Base-by-base conservation (phyloP, 1,140 invertebrate species). In the Dendroctonus valens region DNA sequence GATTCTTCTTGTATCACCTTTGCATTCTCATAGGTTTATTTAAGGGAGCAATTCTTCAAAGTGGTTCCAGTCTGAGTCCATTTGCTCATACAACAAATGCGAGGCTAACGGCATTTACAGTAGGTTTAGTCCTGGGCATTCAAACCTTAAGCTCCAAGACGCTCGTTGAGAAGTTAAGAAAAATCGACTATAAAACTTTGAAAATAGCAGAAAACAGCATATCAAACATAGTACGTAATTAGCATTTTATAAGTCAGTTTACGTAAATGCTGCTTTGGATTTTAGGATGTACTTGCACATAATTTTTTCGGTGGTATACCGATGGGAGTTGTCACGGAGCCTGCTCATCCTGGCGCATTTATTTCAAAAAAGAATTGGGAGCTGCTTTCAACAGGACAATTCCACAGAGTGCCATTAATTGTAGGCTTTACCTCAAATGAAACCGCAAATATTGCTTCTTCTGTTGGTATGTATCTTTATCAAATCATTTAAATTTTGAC, bases 391-490 rank as follows among this genome's bases (percentile, higher is more conserved):
- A 59, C 62, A 3, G 74, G 74, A 42, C 44, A 71, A 11, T 75
- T 74, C 67, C 52, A 68, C 46, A 63, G 67, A 37, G 70, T 77
- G 12, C 72, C 75, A 26, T 46, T 69, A 8, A 64, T 77, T 14
- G 64, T 76, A 9, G 75, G 75, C 14, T 69, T 69, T 49, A 77
- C 70, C 62, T 75, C 73, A 7, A 66, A 72, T 42, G 74, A 76
- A 68, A 46, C 50, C 5, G 65, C 26, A 26, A 26, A 26, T 26
- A 2, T 26, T 1, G 26, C 1, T 26, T 3, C 3, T 26, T 2
- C 1, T 26, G 26, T 3, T 26, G 26, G 26, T 26, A 26, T 26
- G 26, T 26, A 26, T 26, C 1, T 26, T 26, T 26, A 26, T 26
- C 26, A 26, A 26, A 26, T 2, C 3, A n/a, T n/a, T n/a, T n/a